Percentiles rank a stretch among this genome's conserved stretches.
Evolutionary conservation across 2,797 vertebrate genomes (phyloP).

Genomic region (Ispidina picta): DNA sequence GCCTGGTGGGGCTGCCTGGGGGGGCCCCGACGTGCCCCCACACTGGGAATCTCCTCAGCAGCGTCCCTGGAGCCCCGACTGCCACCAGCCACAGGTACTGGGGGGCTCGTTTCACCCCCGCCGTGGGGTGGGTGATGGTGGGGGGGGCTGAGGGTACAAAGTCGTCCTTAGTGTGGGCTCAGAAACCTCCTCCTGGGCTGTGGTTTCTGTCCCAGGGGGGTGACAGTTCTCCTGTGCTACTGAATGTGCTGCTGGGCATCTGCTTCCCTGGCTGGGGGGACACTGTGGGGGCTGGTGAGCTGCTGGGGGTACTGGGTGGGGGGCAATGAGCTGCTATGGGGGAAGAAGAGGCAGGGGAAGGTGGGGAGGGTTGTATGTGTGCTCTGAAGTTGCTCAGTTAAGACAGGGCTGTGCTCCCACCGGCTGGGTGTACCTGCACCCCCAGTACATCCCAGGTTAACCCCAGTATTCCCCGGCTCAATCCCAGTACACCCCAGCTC

Average conservation of each 20-base stretch:
- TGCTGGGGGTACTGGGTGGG: not conserved
- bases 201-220: not conserved
- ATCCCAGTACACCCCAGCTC: not conserved
- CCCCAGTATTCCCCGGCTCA: fast-evolving
- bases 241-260: not conserved
- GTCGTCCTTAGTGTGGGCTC: too few relatives aligned
- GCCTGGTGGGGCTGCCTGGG: not conserved
- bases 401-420: not conserved
- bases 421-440: not conserved
- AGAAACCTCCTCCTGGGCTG: not conserved
- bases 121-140: not conserved
- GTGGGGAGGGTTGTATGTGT: not conserved
- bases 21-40: not conserved
- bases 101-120: not conserved
- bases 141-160: not conserved
- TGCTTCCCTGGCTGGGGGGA: not conserved
- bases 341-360: not conserved
- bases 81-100: not conserved
- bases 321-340: not conserved
- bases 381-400: too few relatives aligned
- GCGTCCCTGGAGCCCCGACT: not conserved
- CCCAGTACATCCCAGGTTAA: not conserved
- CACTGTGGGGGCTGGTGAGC: not conserved
- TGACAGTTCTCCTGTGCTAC: not conserved
- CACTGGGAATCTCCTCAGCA: not conserved